A percentile compares a stretch with the other conserved stretches of the same genome.
These are phyloP conservation scores for Thereva unica DNA, from an alignment of 2,888 invertebrate genomes.

Conservation along the genomic window DNA sequence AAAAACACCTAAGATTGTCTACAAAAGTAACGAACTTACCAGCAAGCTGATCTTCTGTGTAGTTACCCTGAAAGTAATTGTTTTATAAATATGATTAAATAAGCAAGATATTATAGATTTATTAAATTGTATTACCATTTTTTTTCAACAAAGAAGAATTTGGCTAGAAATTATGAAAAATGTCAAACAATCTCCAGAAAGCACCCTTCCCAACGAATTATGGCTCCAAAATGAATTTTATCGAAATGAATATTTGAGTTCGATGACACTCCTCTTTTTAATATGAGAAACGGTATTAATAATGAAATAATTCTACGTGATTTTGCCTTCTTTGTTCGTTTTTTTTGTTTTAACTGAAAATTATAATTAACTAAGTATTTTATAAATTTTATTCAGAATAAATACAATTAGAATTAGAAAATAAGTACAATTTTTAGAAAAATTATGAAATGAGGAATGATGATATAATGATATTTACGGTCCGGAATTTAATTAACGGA, in stretches of 20 bases:
- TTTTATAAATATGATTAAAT: conserved; percentile 19
- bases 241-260: neutral
- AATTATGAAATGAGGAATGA: no score
- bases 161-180: neutral
- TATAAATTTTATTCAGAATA: neutral
- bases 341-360: neutral
- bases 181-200: conserved; percentile 15
- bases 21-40: conserved; percentile 66
- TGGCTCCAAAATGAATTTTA: conserved; percentile 13
- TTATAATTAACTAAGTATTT: neutral
- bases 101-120: conserved; percentile 15
- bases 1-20: neutral
- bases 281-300: no score
- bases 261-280: neutral
- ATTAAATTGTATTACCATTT: conserved; percentile 9
- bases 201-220: neutral
- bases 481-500: no score
- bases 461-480: no score
- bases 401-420: neutral
- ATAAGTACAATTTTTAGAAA: neutral
- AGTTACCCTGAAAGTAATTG: conserved; percentile 72
- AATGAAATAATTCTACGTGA: neutral
- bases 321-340: neutral
- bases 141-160: conserved; percentile 4
- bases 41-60: conserved; percentile 88